Conservation (phyloP, 2,888 invertebrate genomes). For the Exephanes ischioxanthus region DNA sequence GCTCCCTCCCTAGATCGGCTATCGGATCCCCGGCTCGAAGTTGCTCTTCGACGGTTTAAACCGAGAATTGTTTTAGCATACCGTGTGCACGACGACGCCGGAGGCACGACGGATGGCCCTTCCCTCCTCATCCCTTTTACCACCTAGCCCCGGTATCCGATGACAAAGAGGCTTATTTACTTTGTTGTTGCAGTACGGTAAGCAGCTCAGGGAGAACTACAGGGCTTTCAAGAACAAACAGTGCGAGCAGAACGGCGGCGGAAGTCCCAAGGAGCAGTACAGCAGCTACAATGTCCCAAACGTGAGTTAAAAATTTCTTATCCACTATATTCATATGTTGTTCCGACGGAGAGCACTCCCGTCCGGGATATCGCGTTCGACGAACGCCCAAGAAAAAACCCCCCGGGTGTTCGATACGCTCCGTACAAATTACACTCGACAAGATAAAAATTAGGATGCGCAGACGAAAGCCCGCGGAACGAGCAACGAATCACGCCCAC, state of each 20-base stretch:
- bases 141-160: conserved; percentile 48
- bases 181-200: conserved; percentile 87
- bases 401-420: no score
- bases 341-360: not conserved
- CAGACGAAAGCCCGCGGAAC: not conserved
- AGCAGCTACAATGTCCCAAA: conserved; percentile 86
- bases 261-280: conserved; percentile 85
- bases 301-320: conserved; percentile 83
- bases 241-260: conserved; percentile 84
- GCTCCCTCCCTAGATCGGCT: conserved; percentile 21
- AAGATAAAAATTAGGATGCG: not conserved
- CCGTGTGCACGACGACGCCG: not conserved
- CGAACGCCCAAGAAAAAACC: not conserved
- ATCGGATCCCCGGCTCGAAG: conserved; percentile 38
- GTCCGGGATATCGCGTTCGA: not conserved
- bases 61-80: conserved; percentile 20
- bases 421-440: not conserved
- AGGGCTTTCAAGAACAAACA: conserved; percentile 87
- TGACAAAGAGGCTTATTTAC: conserved; percentile 68
- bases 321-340: not conserved
- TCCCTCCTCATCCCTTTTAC: conserved; percentile 32
- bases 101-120: not conserved
- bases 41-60: conserved; percentile 25
- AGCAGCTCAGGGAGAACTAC: conserved; percentile 88
- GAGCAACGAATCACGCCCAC: conserved; percentile 35